phyloP scores from a whole-genome alignment of 2,797 vertebrate species.

The Cichlasoma orientale region DNA sequence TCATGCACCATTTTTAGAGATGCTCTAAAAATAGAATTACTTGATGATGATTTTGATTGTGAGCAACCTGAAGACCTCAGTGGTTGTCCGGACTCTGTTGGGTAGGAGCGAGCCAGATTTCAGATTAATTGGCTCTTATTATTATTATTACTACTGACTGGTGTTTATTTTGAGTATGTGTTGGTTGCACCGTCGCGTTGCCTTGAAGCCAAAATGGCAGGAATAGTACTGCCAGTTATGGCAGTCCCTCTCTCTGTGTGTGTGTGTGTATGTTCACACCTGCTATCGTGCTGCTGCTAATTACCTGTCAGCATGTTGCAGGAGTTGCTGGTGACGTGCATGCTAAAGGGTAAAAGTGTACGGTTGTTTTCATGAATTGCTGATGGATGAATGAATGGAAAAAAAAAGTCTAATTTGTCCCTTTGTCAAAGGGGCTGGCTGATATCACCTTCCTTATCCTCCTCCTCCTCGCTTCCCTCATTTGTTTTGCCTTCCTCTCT shows the following conservation, averaged over 20 bases:
- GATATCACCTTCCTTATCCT: background rate
- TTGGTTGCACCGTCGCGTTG: background rate
- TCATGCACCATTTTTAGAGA: slow-evolving; percentile 78
- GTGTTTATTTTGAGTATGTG: background rate
- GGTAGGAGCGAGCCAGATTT: slow-evolving; percentile 36
- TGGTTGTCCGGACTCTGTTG: background rate
- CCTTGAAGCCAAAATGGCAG: slow-evolving; percentile 21
- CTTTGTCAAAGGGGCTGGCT: background rate
- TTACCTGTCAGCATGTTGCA: slow-evolving; percentile 43
- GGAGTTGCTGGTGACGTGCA: slow-evolving; percentile 36
- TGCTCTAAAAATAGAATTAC: slow-evolving; percentile 71
- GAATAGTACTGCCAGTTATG: background rate
- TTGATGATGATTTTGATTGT: slow-evolving; percentile 46
- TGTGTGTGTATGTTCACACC: slow-evolving; percentile 8
- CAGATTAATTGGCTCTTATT: background rate
- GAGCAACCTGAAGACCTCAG: background rate
- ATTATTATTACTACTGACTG: background rate
- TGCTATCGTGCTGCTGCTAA: slow-evolving; percentile 38
- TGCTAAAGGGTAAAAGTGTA: slow-evolving; percentile 39
- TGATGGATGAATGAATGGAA: background rate
- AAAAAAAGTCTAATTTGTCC: background rate
- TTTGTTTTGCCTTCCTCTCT: background rate
- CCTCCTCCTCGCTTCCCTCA: background rate
- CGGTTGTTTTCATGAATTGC: slow-evolving; percentile 53
- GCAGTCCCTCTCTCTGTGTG: background rate